Conservation (phyloP, 1,140 invertebrate genomes). For the Bombus consobrinus region DNA sequence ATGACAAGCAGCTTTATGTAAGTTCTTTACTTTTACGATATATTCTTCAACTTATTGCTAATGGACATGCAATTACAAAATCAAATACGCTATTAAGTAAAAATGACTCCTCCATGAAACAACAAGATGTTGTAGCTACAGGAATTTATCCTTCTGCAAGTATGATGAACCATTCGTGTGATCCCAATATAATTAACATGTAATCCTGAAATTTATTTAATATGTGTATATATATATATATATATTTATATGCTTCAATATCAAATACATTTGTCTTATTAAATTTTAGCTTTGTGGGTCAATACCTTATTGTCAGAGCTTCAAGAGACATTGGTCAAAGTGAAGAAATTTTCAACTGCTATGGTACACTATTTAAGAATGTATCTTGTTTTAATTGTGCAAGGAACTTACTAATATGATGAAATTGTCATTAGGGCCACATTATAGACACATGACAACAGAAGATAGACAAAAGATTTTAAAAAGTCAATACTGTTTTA, state of each 20-base stretch:
- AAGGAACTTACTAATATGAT: background rate
- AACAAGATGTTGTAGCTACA: constrained; percentile 88
- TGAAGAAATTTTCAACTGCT: constrained; percentile 89
- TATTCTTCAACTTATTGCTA: constrained; percentile 90
- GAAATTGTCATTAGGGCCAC: constrained; percentile 83
- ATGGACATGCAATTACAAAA: constrained; percentile 89
- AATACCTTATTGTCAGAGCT: constrained; percentile 84
- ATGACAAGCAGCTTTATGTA: constrained; percentile 81
- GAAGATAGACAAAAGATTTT: constrained; percentile 85
- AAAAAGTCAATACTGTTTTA: constrained; percentile 88
- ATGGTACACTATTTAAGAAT: constrained; percentile 82
- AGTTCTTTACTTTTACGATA: constrained; percentile 87
- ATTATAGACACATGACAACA: constrained; percentile 85
- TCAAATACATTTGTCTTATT: constrained; percentile 48
- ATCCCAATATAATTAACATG: constrained; percentile 92
- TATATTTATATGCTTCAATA: constrained; percentile 7
- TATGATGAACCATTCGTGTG: constrained; percentile 96
- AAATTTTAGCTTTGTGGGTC: constrained; percentile 79
- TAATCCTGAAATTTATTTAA: constrained; percentile 72
- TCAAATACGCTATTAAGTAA: constrained; percentile 69
- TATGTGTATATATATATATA: background rate
- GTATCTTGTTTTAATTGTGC: background rate
- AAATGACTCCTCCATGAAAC: constrained; percentile 67
- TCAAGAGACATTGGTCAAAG: constrained; percentile 83
- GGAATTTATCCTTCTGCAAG: constrained; percentile 94